These are phyloP conservation scores for Neodiprion lecontei DNA, from an alignment of 1,140 invertebrate genomes.

Conservation along the genomic window DNA sequence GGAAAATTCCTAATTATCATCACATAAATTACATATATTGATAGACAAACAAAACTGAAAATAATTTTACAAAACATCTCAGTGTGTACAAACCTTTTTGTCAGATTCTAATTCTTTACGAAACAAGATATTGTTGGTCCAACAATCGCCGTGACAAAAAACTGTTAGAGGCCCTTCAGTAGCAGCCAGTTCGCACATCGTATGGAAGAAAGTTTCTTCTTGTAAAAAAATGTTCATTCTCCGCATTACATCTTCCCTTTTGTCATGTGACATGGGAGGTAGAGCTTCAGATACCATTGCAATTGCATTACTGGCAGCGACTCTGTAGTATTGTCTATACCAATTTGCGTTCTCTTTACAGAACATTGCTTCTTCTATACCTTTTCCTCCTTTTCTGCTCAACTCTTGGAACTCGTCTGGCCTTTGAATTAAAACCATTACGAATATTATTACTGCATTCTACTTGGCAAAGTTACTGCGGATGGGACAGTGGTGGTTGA, in stretches of 20 bases:
- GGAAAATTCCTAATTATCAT: slow-evolving; percentile 4
- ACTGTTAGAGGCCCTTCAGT: slow-evolving; percentile 69
- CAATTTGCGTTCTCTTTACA: slow-evolving; percentile 71
- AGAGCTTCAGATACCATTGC: slow-evolving; percentile 71
- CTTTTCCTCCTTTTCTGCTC: slow-evolving; percentile 57
- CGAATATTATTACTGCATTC: slow-evolving; percentile 16
- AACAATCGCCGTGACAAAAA: slow-evolving; percentile 78
- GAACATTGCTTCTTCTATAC: slow-evolving; percentile 68
- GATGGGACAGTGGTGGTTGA: not conserved
- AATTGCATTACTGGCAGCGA: slow-evolving; percentile 69
- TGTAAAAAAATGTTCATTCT: slow-evolving; percentile 69
- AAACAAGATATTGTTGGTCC: slow-evolving; percentile 79
- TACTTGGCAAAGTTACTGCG: no score
- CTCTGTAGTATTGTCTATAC: slow-evolving; percentile 73
- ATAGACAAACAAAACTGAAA: no score
- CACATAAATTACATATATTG: no score
- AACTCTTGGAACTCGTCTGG: slow-evolving; percentile 70
- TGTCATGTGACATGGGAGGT: slow-evolving; percentile 50
- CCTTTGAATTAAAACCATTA: slow-evolving; percentile 53
- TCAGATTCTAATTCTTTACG: slow-evolving; percentile 60
- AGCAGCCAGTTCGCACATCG: slow-evolving; percentile 71
- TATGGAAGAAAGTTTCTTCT: slow-evolving; percentile 71
- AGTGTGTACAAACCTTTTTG: slow-evolving; percentile 56
- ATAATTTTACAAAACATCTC: not conserved
- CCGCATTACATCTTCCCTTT: slow-evolving; percentile 64